Evolutionary conservation across 2,888 invertebrate genomes (phyloP).

Genomic region (Rutpela maculata): DNA sequence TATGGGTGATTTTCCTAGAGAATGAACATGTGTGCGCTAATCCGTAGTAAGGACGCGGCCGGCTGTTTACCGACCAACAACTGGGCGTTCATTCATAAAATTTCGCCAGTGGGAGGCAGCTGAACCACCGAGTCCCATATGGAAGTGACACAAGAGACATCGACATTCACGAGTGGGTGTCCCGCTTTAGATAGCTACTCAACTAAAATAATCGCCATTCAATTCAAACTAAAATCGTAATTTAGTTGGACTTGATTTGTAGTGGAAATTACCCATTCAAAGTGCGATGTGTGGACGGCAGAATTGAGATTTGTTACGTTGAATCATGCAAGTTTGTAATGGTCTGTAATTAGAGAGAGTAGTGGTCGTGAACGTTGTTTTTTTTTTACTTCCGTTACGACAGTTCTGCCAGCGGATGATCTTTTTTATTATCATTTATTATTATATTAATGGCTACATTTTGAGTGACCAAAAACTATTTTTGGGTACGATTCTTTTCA

Average conservation of each 20-base stretch:
- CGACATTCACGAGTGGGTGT: conserved; percentile 20
- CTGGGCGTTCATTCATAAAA: conserved; percentile 49
- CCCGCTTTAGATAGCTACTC: conserved; percentile 18
- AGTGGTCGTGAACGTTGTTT: too few species aligned
- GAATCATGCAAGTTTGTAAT: too few species aligned
- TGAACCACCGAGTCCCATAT: conserved; percentile 26
- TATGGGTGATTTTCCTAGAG: conserved; percentile 30
- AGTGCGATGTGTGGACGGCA: not conserved
- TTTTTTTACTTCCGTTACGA: too few species aligned
- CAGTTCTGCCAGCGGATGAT: too few species aligned
- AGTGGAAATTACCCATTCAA: not conserved
- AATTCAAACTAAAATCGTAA: conserved; percentile 14
- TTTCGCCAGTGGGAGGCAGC: conserved; percentile 42
- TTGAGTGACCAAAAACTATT: too few species aligned
- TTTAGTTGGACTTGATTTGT: not conserved
- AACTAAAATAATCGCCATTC: conserved; percentile 5
- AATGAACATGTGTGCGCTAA: conserved; percentile 29
- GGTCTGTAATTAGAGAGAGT: too few species aligned
- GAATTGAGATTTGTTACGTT: not conserved
- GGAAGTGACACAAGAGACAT: conserved; percentile 36
- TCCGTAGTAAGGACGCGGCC: conserved; percentile 17
- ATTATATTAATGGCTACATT: too few species aligned
- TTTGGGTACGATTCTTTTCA: too few species aligned
- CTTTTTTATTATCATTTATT: too few species aligned
- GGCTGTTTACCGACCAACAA: conserved; percentile 21